Percentiles rank a stretch among this genome's conserved stretches.
These are phyloP conservation scores for Dascyllus trimaculatus DNA, from an alignment of 2,113 vertebrate species.

Conservation along the genomic window DNA sequence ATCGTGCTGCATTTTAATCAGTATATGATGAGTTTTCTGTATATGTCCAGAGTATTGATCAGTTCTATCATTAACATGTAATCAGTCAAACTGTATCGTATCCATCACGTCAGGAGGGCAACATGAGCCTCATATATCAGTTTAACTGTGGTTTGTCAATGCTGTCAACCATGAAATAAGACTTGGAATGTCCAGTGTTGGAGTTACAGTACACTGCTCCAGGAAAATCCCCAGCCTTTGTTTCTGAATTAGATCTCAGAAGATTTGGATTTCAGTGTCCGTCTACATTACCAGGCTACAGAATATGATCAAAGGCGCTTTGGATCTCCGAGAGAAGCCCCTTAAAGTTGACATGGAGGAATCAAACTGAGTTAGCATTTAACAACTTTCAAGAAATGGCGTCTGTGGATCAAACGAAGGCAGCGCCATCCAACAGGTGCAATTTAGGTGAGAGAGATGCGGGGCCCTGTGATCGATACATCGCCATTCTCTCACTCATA, in stretches of 20 bases:
- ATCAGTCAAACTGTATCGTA: slow-evolving; percentile 6
- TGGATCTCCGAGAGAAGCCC: slow-evolving; percentile 22
- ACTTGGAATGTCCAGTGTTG: neutral
- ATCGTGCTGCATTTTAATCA: neutral
- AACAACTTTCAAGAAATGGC: slow-evolving; percentile 19
- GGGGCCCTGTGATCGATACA: slow-evolving; percentile 42
- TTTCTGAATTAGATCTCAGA: slow-evolving; percentile 25
- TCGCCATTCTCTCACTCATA: slow-evolving; percentile 33
- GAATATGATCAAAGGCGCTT: slow-evolving; percentile 45
- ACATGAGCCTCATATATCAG: neutral
- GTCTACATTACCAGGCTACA: neutral
- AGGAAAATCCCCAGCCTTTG: neutral
- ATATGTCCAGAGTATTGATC: neutral
- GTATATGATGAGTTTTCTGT: neutral
- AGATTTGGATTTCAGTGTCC: slow-evolving; percentile 24
- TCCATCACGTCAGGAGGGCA: neutral
- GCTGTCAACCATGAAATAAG: neutral
- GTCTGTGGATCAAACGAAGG: slow-evolving; percentile 24
- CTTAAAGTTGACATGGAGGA: slow-evolving; percentile 11
- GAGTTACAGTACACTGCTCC: neutral
- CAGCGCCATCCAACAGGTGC: slow-evolving; percentile 28
- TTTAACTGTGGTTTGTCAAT: neutral
- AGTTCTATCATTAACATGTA: neutral
- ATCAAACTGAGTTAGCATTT: slow-evolving; percentile 32
- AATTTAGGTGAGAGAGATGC: slow-evolving; percentile 23